A percentile compares a stretch with the other conserved stretches of the same genome.
Conservation (phyloP, 2,888 invertebrate genomes). For the Phyto melanocephala region DNA sequence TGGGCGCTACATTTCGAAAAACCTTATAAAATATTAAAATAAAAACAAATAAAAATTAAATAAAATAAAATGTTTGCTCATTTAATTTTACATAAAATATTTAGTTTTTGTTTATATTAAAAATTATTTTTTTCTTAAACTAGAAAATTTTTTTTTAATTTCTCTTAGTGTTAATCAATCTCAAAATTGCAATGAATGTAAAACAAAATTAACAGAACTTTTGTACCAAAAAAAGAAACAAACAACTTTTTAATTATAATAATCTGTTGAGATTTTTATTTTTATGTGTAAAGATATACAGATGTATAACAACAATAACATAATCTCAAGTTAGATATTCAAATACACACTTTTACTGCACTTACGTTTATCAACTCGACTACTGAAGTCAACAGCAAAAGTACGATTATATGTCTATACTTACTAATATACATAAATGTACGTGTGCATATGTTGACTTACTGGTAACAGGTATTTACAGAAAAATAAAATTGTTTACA, state of each 20-base stretch:
- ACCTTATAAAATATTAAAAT: no score
- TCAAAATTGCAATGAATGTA: neutral
- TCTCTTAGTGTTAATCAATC: neutral
- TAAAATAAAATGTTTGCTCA: no score
- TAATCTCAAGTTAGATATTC: no score
- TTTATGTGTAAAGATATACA: neutral
- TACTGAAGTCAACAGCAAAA: no score
- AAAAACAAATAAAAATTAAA: neutral
- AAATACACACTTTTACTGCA: no score
- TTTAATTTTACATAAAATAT: no score
- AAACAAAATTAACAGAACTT: constrained; percentile 11
- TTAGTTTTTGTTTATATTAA: no score
- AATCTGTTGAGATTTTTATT: constrained; percentile 38
- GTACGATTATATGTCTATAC: no score
- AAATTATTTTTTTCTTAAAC: no score
- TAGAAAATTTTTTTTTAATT: no score
- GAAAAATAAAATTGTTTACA: constrained; percentile 36
- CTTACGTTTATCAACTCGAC: no score
- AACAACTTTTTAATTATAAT: constrained; percentile 37
- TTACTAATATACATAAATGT: no score
- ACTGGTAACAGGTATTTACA: constrained; percentile 44
- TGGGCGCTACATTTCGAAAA: neutral
- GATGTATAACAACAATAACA: constrained; percentile 1
- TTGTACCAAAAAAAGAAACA: neutral
- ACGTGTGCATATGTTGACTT: neutral